Base-by-base conservation (phyloP, 1,140 invertebrate species). In the Zophobas morio region DNA sequence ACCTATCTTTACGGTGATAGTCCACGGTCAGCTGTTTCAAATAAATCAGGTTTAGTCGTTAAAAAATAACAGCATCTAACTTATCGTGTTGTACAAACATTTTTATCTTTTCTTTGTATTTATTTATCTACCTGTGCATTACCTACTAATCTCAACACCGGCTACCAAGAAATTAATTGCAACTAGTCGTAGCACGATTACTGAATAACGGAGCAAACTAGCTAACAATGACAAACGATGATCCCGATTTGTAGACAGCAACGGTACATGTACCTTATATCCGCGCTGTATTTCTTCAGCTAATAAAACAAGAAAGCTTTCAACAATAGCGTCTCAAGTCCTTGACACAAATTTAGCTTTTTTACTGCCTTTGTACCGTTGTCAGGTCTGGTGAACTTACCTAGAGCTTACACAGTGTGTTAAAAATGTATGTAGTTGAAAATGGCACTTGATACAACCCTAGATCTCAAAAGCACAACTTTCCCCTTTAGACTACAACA, bases 241-340 rank as follows among this genome's bases (percentile, higher is more conserved):
- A 51, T 51, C 49, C 49, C 20, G 49, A 51, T 51, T 51, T 51
- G 49, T 51, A 51, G 49, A 51, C 49, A 51, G 2, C n/a, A 51
- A 51, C 49, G 49, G 49, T 20, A 51, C n/a, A 20, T 20, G 4
- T 6, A 51, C 49, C 3, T 51, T 20, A 20, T 20, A 20, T 20
- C 20, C 20, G 20, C 4, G 49, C n/a, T 51, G 49, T 2, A 20
- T 51, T 51, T 51, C 49, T 51, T 51, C 42, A 20, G 49, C n/a
- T 20, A 51, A n/a, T 51, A 51, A 20, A 20, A 51, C 49, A 4
- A 4, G 3, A 8, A 46, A 8, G 8, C 42, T 51, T 51, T 51
- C 49, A 51, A 51, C 49, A 51, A 51, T 51, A 51, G 49, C 49
- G 2, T 51, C 49, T 20, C 20, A 51, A 51, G 49, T 20, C 4